A percentile compares a stretch with the other conserved stretches of the same genome.
Conservation (phyloP, 2,888 invertebrate species). For the Pseudococcus viburni region DNA sequence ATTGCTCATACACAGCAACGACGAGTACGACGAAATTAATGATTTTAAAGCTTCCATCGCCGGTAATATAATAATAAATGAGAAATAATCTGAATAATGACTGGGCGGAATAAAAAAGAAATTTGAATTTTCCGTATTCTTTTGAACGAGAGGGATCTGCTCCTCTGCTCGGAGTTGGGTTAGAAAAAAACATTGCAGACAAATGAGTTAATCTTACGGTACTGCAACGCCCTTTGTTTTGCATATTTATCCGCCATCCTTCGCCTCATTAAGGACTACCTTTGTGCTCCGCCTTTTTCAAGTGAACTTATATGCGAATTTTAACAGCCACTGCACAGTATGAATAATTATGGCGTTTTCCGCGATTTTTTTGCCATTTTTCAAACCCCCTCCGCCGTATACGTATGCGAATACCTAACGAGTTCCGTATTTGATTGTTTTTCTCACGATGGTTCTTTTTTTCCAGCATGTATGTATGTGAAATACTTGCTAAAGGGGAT, state of each 20-base stretch:
- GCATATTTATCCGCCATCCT: constrained; percentile 66
- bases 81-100: constrained; percentile 62
- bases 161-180: constrained; percentile 30
- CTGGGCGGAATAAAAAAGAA: constrained; percentile 66
- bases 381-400: neutral
- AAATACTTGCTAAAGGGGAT: constrained; percentile 25
- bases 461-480: too few relatives aligned
- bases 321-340: constrained; percentile 63
- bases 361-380: constrained; percentile 25
- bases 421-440: constrained; percentile 49
- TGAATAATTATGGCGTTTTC: constrained; percentile 62
- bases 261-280: constrained; percentile 66
- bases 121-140: constrained; percentile 59
- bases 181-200: constrained; percentile 61
- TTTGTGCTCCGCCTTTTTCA: constrained; percentile 66
- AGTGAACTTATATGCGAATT: constrained; percentile 66
- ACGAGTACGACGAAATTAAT: neutral
- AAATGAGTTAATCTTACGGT: constrained; percentile 65
- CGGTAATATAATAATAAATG: constrained; percentile 51
- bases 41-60: constrained; percentile 39
- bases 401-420: constrained; percentile 31
- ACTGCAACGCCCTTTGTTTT: constrained; percentile 65
- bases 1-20: constrained; percentile 8
- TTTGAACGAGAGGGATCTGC: constrained; percentile 39
- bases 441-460: constrained; percentile 41